Evolutionary conservation across 2,797 vertebrate species (phyloP), one percentile per base, ranked within the genome.

Genomic region (Sparidentex hasta): DNA sequence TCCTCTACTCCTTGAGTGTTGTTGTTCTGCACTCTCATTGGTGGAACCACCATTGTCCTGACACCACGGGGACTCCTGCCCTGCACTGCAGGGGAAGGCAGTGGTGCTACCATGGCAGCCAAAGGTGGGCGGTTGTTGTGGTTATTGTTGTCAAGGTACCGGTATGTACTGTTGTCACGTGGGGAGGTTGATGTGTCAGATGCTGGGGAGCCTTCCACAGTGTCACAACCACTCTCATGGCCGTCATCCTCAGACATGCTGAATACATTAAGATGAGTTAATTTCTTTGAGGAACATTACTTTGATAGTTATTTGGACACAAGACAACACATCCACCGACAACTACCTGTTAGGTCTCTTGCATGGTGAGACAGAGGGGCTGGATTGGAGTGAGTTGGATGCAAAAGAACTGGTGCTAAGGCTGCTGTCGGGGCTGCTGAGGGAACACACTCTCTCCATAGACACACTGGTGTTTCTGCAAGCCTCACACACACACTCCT

Each of bases 401-500:
- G 95, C 89, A 5, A 94, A 96, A 23, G 98, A 99, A 84, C 97
- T 97, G 68, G 97, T 98, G 89, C 98, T 99, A 87, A 99, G 93
- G 48, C 97, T 98, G 93, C 98, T 99, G 48, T 99, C 98, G 0
- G 98, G 98, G 81, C 98, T 99, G 92, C 98, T 99, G 57, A 99
- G 94, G 5, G 98, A 99, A 88, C 98, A 99, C 78, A 98, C 97
- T 0, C 98, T 96, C 82, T 98, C 97, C 52, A 98, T 97, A 74
- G 97, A 97, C 92, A 99, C 94, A 25, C 96, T 98, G 82, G 93
- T 92, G 91, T 95, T 97, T 89, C 97, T 96, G 91, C 98, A 99
- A 13, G 97, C 97, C 94, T 99, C 98, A 71, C 98, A 99, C 84
- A 95, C 96, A 44, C 97, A 95, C 92, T 95, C 97, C 41, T 96